Conservation (phyloP, 2,113 vertebrate species). For the Carollia perspicillata region DNA sequence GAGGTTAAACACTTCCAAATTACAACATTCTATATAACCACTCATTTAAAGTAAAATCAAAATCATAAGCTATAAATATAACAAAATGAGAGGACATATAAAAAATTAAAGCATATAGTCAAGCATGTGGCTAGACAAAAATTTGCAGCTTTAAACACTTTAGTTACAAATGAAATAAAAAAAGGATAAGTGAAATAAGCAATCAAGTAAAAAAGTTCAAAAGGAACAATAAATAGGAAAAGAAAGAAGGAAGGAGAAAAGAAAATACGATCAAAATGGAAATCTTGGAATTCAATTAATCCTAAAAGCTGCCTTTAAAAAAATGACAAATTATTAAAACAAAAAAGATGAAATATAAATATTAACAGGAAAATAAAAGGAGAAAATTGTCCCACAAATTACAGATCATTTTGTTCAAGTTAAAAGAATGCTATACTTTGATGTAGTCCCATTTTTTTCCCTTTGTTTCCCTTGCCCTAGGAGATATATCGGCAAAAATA, state of each 20-base stretch:
- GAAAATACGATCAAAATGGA: not conserved
- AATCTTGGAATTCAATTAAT: not conserved
- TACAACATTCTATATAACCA: not conserved
- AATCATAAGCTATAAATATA: not conserved
- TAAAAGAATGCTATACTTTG: not conserved
- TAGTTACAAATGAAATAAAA: not conserved
- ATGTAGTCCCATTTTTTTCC: not conserved
- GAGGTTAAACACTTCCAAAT: not conserved
- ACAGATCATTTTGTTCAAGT: not conserved
- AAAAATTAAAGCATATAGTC: not conserved
- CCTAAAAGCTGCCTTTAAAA: not conserved
- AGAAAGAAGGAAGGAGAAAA: not conserved
- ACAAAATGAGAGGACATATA: not conserved
- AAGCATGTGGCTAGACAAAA: not conserved
- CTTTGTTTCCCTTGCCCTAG: too few species aligned
- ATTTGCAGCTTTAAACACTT: not conserved
- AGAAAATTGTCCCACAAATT: not conserved
- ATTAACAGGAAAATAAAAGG: not conserved
- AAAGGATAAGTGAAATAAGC: not conserved
- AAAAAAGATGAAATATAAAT: not conserved
- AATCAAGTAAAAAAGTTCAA: not conserved
- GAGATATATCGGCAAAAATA: too few species aligned
- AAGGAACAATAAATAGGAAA: too few species aligned
- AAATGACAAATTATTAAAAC: not conserved
- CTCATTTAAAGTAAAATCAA: not conserved